Evolutionary conservation across 1,140 invertebrate species (phyloP), one percentile per base, ranked within the genome.

Genomic region (Eriosoma lanigerum): DNA sequence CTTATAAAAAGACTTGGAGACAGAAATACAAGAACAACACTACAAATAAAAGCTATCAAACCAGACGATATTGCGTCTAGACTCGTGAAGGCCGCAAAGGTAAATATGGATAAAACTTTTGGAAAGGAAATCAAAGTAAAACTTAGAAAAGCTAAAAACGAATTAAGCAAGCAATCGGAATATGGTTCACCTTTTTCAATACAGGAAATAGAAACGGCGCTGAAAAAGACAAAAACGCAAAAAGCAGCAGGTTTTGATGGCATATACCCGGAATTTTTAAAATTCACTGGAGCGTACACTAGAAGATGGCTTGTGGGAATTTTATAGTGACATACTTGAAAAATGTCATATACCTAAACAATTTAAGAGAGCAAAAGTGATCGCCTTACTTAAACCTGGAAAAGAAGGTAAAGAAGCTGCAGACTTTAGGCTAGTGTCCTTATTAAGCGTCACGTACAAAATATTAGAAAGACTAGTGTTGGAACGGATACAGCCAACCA

Each of bases 231-330:
- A 32, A 80, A 78, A 29, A 19, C 75, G 50, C n/a, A 64, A 44
- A 78, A 81, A 78, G 72, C 81, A 64, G 21, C 81, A 76, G 81
- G 81, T 29, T 81, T 78, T 81, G 81, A 78, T 81, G 64, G 52
- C 38, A 66, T 80, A 26, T 29, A 81, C 44, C 81, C 73, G 60
- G 72, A 81, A 81, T 81, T 81, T 48, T 60, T 81, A 38, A 38
- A 76, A 76, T 62, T 50, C 38, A 60, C 54, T 72, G 56, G 81
- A n/a, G n/a, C n/a, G n/a, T n/a, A n/a, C n/a, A n/a, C n/a, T n/a
- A n/a, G n/a, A n/a, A n/a, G n/a, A n/a, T n/a, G n/a, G n/a, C n/a
- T n/a, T n/a, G n/a, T n/a, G n/a, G n/a, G n/a, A n/a, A n/a, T n/a
- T n/a, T n/a, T n/a, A n/a, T n/a, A n/a, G n/a, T n/a, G n/a, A n/a